phyloP scores from a whole-genome alignment of 2,113 vertebrate species.

The Pelecanoides urinatrix region DNA sequence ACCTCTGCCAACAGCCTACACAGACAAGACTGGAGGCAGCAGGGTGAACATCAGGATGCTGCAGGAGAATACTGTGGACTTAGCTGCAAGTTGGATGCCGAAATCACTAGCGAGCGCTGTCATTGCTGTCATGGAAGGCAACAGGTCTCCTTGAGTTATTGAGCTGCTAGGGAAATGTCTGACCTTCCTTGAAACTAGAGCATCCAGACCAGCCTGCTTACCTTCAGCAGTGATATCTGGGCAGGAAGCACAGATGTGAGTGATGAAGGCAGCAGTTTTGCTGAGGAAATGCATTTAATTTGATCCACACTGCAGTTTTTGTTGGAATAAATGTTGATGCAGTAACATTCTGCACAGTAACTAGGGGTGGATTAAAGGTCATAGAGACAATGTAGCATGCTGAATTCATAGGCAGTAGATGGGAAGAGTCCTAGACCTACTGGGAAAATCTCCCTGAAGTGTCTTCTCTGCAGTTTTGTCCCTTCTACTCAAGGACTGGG shows the following conservation, averaged over 20 bases:
- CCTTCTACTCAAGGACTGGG: background rate
- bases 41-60: background rate
- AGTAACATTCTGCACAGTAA: slow-evolving; percentile 42
- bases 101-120: background rate
- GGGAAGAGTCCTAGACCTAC: background rate
- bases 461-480: background rate
- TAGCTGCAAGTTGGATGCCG: background rate
- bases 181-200: slow-evolving; percentile 32
- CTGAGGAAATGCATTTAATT: slow-evolving; percentile 57
- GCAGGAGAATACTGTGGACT: background rate
- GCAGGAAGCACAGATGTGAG: slow-evolving; percentile 23
- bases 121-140: background rate
- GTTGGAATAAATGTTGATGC: slow-evolving; percentile 37
- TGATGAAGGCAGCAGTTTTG: slow-evolving; percentile 12
- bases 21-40: background rate
- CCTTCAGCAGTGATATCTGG: background rate
- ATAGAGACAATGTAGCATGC: background rate
- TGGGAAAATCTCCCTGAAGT: background rate
- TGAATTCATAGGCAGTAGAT: background rate
- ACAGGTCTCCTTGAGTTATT: background rate
- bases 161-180: background rate
- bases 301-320: slow-evolving; percentile 39
- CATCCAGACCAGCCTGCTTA: background rate
- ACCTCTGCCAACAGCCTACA: background rate
- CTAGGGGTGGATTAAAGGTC: slow-evolving; percentile 40